These are phyloP conservation scores for Pyrocephalus nanus DNA, from an alignment of 2,797 vertebrate species.

Conservation along the genomic window DNA sequence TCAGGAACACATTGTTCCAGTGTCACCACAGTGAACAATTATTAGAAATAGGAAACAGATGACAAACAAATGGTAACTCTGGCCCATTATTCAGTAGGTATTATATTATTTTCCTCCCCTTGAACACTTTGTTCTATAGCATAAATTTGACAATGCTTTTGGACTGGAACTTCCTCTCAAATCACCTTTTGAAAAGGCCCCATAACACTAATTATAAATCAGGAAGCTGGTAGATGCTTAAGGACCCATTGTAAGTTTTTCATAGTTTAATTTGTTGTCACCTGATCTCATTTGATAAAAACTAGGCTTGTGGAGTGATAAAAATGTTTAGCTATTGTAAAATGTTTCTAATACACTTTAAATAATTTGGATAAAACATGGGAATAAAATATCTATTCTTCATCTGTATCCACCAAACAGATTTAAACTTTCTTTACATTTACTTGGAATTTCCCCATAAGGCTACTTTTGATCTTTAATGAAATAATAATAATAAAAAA, in stretches of 20 bases:
- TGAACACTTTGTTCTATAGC: not conserved
- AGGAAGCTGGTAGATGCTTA: not conserved
- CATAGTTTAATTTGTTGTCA: not conserved
- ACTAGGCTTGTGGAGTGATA: not conserved
- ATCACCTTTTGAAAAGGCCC: not conserved
- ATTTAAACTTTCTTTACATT: not conserved
- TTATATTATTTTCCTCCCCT: not conserved
- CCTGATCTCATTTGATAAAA: not conserved
- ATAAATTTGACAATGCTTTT: not conserved
- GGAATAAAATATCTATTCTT: not conserved
- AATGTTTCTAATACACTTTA: not conserved
- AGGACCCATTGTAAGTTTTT: not conserved
- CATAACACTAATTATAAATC: not conserved
- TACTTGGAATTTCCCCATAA: not conserved
- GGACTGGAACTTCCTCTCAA: not conserved
- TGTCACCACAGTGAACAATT: not conserved
- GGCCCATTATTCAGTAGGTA: not conserved
- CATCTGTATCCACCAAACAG: not conserved
- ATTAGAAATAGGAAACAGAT: not conserved
- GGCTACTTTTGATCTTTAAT: not conserved
- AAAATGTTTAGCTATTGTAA: not conserved
- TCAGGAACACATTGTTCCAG: not conserved
- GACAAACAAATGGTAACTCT: not conserved
- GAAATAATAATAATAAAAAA: not conserved
- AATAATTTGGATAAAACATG: not conserved